phyloP scores from a whole-genome alignment of 1,140 invertebrate genomes.

The Probaryconus sp. region DNA sequence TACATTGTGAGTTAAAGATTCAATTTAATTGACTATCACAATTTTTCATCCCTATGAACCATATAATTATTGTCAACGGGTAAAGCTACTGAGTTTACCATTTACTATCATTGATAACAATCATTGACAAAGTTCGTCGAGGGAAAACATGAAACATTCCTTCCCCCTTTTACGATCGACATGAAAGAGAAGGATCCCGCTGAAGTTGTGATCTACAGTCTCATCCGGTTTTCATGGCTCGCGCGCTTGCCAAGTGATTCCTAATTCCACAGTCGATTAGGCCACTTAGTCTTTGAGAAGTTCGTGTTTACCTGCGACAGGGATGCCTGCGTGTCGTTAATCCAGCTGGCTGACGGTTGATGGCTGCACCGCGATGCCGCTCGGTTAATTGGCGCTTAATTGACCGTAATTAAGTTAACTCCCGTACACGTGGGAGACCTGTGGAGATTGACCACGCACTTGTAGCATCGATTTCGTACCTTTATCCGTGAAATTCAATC shows the following conservation, averaged over 20 bases:
- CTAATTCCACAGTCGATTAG: slow-evolving; percentile 58
- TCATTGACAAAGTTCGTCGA: too few relatives aligned
- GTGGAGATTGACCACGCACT: slow-evolving; percentile 60
- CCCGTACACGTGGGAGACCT: slow-evolving; percentile 53
- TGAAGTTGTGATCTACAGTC: slow-evolving; percentile 23
- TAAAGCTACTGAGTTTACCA: too few relatives aligned
- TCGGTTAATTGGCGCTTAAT: slow-evolving; percentile 72
- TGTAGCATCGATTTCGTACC: slow-evolving; percentile 34
- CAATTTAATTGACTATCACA: too few relatives aligned
- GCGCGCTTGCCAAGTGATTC: slow-evolving; percentile 17
- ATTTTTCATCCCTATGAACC: too few relatives aligned
- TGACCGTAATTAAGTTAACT: slow-evolving; percentile 73
- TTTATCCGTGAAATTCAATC: slow-evolving; percentile 34
- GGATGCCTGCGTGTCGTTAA: slow-evolving; percentile 55
- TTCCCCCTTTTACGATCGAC: too few relatives aligned
- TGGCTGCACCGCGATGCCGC: slow-evolving; percentile 25
- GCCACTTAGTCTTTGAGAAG: slow-evolving; percentile 47
- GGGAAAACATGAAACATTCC: too few relatives aligned
- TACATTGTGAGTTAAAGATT: too few relatives aligned
- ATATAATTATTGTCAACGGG: too few relatives aligned
- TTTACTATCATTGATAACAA: too few relatives aligned
- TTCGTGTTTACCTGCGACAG: slow-evolving; percentile 46
- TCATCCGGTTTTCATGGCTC: slow-evolving; percentile 10
- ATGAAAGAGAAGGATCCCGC: slow-evolving; percentile 27
- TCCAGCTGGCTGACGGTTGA: slow-evolving; percentile 39